These are phyloP conservation scores for Ectobius pallidus DNA, from an alignment of 2,888 invertebrate genomes.

Conservation along the genomic window DNA sequence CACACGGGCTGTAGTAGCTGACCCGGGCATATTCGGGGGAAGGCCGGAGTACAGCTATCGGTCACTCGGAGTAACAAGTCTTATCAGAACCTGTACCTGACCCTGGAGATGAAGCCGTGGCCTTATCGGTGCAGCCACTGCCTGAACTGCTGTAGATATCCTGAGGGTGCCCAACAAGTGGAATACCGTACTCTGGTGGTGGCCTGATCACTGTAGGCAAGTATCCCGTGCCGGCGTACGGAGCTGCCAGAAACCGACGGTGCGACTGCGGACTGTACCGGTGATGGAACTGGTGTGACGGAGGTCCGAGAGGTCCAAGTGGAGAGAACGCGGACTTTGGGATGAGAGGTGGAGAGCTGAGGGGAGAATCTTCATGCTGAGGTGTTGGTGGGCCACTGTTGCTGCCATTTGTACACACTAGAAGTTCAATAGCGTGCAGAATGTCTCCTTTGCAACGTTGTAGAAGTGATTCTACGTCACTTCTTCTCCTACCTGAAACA, in stretches of 20 bases:
- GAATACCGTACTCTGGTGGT: constrained; percentile 53
- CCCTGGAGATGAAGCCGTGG: constrained; percentile 57
- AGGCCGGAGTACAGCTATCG: constrained; percentile 44
- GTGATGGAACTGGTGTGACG: constrained; percentile 62
- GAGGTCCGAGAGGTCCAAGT: constrained; percentile 56
- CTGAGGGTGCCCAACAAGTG: constrained; percentile 48
- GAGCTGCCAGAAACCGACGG: constrained; percentile 79
- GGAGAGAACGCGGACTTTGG: constrained; percentile 82
- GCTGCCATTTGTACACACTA: constrained; percentile 69
- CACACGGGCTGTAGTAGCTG: neutral
- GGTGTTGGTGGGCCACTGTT: constrained; percentile 39
- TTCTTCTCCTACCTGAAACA: constrained; percentile 71
- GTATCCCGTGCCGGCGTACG: constrained; percentile 83
- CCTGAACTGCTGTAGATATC: constrained; percentile 52
- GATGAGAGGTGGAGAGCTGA: constrained; percentile 45
- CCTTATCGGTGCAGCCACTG: constrained; percentile 51
- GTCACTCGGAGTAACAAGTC: constrained; percentile 61
- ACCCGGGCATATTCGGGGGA: constrained; percentile 4
- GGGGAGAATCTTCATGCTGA: constrained; percentile 9
- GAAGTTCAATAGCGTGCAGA: constrained; percentile 82
- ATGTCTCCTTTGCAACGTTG: constrained; percentile 74
- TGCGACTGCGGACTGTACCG: constrained; percentile 55
- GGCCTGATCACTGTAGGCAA: constrained; percentile 75
- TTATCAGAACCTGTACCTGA: constrained; percentile 62
- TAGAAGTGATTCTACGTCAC: constrained; percentile 84